Evolutionary conservation across 2,888 invertebrate genomes (phyloP), one percentile per base, ranked within the genome.

Genomic region (Mycalesis mineus): DNA sequence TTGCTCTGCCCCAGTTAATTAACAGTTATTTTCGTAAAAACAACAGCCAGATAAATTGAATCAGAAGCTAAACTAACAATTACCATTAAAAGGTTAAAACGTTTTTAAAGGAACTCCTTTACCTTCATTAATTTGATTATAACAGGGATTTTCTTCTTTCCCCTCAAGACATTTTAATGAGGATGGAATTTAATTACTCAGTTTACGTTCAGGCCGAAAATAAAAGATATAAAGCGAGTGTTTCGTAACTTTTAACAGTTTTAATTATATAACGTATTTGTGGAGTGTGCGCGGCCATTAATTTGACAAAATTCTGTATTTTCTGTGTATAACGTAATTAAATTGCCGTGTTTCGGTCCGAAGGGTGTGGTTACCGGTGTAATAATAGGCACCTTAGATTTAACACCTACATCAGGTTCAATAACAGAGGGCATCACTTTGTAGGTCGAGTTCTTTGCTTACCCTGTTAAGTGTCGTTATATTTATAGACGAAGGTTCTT

Each of bases 81-180:
- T 28, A 28, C 50, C 50, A 39, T 39, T 50, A 50, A 49, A 39
- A 40, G 31, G 40, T 40, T 40, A 29, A 50, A 51, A 29, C 11
- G 41, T 41, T 51, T 50, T 51, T 33, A 31, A 15, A 31, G 40
- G 28, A 41, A 50, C 41, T 41, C 51, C 41, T 51, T 51, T n/a
- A 51, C 40, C 40, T 41, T 40, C 51, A 51, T 51, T 51, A 51
- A 51, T 40, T 51, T 40, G 15, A 29, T 39, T 51, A 14, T 22
- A 51, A 15, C 15, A 29, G 14, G 28, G 49, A 29, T 31, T 51
- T 49, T 29, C 29, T 51, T 28, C 29, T 51, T 51, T 41, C 40
- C 31, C 29, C 29, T 40, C 29, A 41, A 51, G 51, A 51, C 40
- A 31, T 51, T 41, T 41, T 51, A 40, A 51, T 51, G 51, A 51